Base-by-base conservation (phyloP, 2,113 vertebrate genomes). In the Zonotrichia leucophrys region DNA sequence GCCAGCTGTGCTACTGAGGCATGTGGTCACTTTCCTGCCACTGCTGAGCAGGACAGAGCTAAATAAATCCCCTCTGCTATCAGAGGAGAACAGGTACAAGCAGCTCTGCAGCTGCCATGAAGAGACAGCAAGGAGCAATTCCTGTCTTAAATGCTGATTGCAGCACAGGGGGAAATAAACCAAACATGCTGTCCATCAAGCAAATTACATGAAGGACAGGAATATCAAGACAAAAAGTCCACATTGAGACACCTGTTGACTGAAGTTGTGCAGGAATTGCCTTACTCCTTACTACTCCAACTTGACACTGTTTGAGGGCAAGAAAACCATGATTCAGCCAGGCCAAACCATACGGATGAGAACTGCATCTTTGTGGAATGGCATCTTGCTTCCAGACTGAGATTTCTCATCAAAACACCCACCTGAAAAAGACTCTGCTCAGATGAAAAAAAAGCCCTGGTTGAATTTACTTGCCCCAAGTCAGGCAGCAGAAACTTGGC, bases 191-290 rank as follows among this genome's bases (percentile, higher is more conserved):
- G 27, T n/a, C 39, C 60, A 66, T 44, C 44, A 82, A 4, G 3
- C 18, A 82, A 18, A 11, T 16, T 30, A 30, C 28, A 53, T 18
- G 16, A 59, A 81, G 10, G 3, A 46, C 24, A 24, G 7, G 24
- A 82, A 60, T 7, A 37, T 15, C 44, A 90, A 55, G 37, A 44
- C 28, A 42, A 49, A 55, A 85, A 11, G 5, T 53, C 44, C 64
- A 64, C 1, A 0, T 2, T 33, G 24, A 78, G 59, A 28, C 4
- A 3, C 24, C 19, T 55, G 25, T 37, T 21, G 7, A 41, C 5
- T 14, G 78, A 10, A 78, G 35, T 10, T 49, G 41, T n/a, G 69
- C 42, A 64, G 44, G 35, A 69, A 64, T 25, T 69, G 35, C 22
- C 44, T 85, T 39, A 30, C 64, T 78, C 14, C 33, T 64, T 72